These are phyloP conservation scores for Cepaea nemoralis DNA, from an alignment of 1,140 invertebrate species.

Conservation along the genomic window DNA sequence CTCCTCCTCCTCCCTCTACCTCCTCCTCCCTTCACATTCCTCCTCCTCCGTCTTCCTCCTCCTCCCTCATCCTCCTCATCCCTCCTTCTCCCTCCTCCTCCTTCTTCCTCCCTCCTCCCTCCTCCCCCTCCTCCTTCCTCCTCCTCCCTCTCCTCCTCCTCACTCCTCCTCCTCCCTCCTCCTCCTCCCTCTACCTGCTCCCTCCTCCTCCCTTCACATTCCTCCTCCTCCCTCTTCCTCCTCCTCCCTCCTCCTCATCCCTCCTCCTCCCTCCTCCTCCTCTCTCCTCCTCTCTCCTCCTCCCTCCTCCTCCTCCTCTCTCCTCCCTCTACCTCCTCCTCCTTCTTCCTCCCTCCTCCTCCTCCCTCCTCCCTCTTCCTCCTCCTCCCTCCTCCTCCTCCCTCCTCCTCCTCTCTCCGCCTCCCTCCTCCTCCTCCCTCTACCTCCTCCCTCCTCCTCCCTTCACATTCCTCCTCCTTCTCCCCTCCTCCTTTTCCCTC, in stretches of 20 bases:
- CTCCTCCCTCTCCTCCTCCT: too few relatives aligned
- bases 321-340: not conserved
- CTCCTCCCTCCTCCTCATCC: too few relatives aligned
- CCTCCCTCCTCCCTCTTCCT: not conserved
- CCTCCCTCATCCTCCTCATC: too few relatives aligned
- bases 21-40: too few relatives aligned
- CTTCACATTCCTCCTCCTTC: too few relatives aligned
- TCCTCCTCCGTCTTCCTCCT: too few relatives aligned
- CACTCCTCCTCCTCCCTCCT: too few relatives aligned
- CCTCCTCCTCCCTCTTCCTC: not conserved
- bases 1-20: too few relatives aligned
- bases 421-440: not conserved
- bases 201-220: too few relatives aligned
- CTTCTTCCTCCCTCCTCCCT: not conserved
- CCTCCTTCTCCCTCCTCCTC: not conserved
- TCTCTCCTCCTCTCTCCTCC: constrained; percentile 1
- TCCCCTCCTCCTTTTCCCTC: constrained; percentile 6
- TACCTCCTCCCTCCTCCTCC: not conserved
- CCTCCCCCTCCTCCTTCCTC: not conserved
- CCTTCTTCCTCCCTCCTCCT: not conserved
- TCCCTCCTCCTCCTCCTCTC: not conserved
- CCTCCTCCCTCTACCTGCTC: too few relatives aligned
- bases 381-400: not conserved
- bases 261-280: constrained; percentile 15
- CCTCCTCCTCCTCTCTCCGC: too few relatives aligned